Evolutionary conservation across 2,113 vertebrate species (phyloP).

Genomic region (Phalacrocorax brasilianus): DNA sequence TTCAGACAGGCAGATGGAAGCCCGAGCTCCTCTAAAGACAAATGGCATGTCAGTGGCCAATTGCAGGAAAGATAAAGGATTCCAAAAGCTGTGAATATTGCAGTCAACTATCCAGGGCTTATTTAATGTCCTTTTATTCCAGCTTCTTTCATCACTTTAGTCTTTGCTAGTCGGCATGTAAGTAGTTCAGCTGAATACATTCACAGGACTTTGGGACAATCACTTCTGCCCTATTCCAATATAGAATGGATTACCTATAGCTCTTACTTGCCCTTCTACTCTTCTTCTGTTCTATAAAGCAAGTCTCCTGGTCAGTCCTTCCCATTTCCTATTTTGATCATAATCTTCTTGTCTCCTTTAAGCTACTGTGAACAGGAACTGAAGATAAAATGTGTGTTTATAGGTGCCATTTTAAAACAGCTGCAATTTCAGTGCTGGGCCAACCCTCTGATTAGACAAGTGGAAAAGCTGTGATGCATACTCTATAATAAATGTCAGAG

Average conservation of each 20-base stretch:
- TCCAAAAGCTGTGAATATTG: slow-evolving; percentile 40
- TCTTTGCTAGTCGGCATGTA: neutral
- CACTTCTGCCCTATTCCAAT: neutral
- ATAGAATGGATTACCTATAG: neutral
- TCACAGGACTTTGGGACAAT: neutral
- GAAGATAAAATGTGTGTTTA: slow-evolving; percentile 29
- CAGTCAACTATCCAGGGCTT: neutral
- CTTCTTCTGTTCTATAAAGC: neutral
- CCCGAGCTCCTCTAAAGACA: slow-evolving; percentile 1
- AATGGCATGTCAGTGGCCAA: neutral
- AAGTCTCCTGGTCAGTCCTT: neutral
- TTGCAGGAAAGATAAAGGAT: slow-evolving; percentile 11
- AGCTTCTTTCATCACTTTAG: slow-evolving; percentile 16
- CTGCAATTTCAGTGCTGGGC: slow-evolving; percentile 28
- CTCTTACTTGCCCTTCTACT: neutral
- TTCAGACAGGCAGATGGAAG: neutral
- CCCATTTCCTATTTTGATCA: slow-evolving; percentile 23
- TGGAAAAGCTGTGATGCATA: neutral
- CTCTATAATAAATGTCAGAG: slow-evolving; percentile 26
- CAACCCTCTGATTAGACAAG: slow-evolving; percentile 44
- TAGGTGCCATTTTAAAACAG: slow-evolving; percentile 35
- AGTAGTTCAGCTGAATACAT: neutral
- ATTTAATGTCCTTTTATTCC: slow-evolving; percentile 35
- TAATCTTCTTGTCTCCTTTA: slow-evolving; percentile 14
- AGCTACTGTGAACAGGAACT: slow-evolving; percentile 1